Evolutionary conservation across 2,797 vertebrate species (phyloP).

Genomic region (Mus minutoides): DNA sequence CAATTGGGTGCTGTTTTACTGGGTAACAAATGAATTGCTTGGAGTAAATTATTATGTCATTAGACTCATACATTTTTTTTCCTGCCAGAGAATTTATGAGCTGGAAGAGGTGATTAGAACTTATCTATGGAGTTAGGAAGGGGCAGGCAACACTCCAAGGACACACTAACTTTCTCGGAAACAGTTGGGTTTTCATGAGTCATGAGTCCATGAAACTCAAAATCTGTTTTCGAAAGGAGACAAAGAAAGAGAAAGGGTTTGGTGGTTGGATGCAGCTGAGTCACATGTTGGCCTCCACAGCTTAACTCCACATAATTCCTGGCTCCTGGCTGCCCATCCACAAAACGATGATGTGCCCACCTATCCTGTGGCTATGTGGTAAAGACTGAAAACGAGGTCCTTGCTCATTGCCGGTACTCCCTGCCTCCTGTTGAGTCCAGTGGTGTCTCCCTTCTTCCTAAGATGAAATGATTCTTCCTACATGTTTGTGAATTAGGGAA

Average conservation of each 20-base stretch:
- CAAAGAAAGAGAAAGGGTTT: background rate
- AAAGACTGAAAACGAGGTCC: background rate
- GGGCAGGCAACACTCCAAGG: background rate
- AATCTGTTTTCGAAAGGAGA: slow-evolving; percentile 34
- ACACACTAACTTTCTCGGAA: background rate
- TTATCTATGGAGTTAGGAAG: background rate
- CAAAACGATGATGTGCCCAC: background rate
- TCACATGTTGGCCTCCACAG: background rate
- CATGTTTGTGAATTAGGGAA: background rate
- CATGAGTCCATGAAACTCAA: background rate
- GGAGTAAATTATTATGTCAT: slow-evolving; percentile 37
- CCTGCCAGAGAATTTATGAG: slow-evolving; percentile 19
- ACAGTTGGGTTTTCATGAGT: background rate
- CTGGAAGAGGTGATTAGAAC: background rate
- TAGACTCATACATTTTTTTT: background rate
- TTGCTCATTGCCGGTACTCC: background rate
- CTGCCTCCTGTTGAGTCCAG: background rate
- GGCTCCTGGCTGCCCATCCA: background rate
- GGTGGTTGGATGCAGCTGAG: background rate
- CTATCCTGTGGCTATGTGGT: background rate
- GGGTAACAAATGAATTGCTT: slow-evolving; percentile 29
- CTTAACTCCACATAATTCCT: background rate
- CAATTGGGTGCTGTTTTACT: slow-evolving; percentile 1
- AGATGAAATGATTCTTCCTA: background rate
- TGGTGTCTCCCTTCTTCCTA: background rate